Conservation (phyloP, 2,113 vertebrate genomes). For the Centropristis striata region DNA sequence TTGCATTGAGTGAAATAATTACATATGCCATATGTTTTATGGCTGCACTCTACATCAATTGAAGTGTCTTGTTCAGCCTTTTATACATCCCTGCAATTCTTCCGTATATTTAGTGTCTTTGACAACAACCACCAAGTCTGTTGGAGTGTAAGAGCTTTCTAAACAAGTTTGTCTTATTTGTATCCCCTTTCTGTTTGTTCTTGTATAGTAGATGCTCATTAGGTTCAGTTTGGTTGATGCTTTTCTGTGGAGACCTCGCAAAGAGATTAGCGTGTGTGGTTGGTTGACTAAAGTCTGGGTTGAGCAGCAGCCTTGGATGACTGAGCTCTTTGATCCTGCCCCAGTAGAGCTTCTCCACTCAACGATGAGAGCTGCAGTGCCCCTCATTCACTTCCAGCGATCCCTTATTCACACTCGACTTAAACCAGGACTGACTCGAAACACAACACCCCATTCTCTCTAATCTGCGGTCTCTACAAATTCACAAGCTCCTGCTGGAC, state of each 20-base stretch:
- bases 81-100: background rate
- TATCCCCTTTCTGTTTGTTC: conserved; percentile 34
- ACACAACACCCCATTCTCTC: conserved; percentile 58
- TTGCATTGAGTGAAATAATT: background rate
- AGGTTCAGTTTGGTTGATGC: conserved; percentile 54
- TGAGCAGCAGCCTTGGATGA: conserved; percentile 71
- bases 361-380: conserved; percentile 40
- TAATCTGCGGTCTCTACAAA: conserved; percentile 62
- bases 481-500: conserved; percentile 42
- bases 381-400: conserved; percentile 70
- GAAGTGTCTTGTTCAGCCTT: background rate
- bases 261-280: conserved; percentile 71
- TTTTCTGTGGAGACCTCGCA: conserved; percentile 47
- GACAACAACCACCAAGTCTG: background rate
- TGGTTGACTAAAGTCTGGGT: conserved; percentile 77
- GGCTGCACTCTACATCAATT: background rate
- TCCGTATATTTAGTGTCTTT: background rate
- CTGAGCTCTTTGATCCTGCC: conserved; percentile 78
- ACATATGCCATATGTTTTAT: conserved; percentile 8
- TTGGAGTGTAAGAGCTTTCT: conserved; percentile 16
- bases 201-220: conserved; percentile 54
- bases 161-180: background rate
- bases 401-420: conserved; percentile 69
- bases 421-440: conserved; percentile 58
- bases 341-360: conserved; percentile 62